A percentile compares a stretch with the other conserved stretches of the same genome.
phyloP scores from a whole-genome alignment of 2,888 invertebrate species.

The Hypena proboscidalis region DNA sequence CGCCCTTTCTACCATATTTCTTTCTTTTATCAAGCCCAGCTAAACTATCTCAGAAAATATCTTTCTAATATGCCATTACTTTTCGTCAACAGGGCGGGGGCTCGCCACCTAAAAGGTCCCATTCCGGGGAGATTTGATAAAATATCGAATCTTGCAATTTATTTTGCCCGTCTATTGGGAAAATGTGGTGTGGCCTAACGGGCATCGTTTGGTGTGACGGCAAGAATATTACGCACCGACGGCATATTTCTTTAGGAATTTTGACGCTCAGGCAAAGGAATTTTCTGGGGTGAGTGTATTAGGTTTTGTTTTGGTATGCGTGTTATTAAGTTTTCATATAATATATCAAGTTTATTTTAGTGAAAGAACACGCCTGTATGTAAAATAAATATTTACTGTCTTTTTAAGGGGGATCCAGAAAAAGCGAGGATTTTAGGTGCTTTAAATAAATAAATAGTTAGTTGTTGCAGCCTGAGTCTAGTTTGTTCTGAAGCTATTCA shows the following conservation, averaged over 20 bases:
- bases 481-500: too few relatives aligned
- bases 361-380: too few relatives aligned
- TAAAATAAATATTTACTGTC: too few relatives aligned
- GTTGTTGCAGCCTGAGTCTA: too few relatives aligned
- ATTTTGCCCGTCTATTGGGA: slow-evolving; percentile 49
- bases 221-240: slow-evolving; percentile 30
- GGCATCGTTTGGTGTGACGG: slow-evolving; percentile 36
- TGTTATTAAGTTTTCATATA: too few relatives aligned
- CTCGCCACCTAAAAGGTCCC: slow-evolving; percentile 33
- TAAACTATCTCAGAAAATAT: slow-evolving; percentile 31
- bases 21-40: slow-evolving; percentile 1
- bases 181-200: slow-evolving; percentile 34
- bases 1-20: too few relatives aligned
- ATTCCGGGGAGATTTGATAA: slow-evolving; percentile 50
- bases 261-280: slow-evolving; percentile 5
- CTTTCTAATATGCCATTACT: slow-evolving; percentile 35
- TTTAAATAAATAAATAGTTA: too few relatives aligned
- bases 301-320: too few relatives aligned
- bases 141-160: slow-evolving; percentile 55
- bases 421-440: too few relatives aligned
- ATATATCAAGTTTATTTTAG: too few relatives aligned
- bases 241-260: slow-evolving; percentile 22
- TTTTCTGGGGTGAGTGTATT: neutral
- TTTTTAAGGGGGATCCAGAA: too few relatives aligned
- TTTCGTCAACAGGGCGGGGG: slow-evolving; percentile 16